Evolutionary conservation across 2,797 vertebrate genomes (phyloP).

Genomic region (Macrochelys suwanniensis): DNA sequence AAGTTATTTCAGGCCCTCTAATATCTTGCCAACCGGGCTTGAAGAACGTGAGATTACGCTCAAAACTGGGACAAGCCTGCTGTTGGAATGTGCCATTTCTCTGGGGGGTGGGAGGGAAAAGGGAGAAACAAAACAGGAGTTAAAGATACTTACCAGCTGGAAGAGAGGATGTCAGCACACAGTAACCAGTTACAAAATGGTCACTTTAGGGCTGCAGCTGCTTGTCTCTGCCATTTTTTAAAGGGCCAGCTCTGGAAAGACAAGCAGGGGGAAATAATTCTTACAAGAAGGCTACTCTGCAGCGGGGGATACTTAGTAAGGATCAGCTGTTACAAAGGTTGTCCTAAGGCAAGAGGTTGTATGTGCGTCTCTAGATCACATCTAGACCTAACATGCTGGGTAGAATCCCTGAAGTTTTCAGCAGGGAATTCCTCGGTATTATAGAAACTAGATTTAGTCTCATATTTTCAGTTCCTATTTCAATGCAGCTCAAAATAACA

Average conservation of each 20-base stretch:
- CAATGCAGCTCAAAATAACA: not conserved
- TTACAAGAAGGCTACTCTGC: not conserved
- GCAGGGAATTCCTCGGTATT: not conserved
- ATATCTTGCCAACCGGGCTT: not conserved
- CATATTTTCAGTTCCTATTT: not conserved
- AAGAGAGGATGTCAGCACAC: not conserved
- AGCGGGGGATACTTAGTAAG: not conserved
- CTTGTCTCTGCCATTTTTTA: accelerated
- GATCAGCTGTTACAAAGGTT: not conserved
- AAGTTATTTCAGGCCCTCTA: not conserved
- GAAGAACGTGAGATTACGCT: not conserved
- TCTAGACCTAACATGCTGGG: not conserved
- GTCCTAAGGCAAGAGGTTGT: not conserved
- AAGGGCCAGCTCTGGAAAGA: not conserved
- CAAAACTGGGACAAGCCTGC: not conserved
- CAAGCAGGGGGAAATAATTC: not conserved
- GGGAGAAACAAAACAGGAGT: accelerated
- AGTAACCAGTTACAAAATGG: not conserved
- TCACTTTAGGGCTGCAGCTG: not conserved
- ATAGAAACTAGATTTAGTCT: not conserved
- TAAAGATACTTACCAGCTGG: not conserved
- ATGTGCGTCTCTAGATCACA: not conserved
- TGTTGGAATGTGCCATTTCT: not conserved
- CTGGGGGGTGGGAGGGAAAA: not conserved
- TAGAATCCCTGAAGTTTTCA: not conserved